These are phyloP conservation scores for Pelusios castaneus DNA, from an alignment of 2,113 vertebrate genomes.

Conservation along the genomic window DNA sequence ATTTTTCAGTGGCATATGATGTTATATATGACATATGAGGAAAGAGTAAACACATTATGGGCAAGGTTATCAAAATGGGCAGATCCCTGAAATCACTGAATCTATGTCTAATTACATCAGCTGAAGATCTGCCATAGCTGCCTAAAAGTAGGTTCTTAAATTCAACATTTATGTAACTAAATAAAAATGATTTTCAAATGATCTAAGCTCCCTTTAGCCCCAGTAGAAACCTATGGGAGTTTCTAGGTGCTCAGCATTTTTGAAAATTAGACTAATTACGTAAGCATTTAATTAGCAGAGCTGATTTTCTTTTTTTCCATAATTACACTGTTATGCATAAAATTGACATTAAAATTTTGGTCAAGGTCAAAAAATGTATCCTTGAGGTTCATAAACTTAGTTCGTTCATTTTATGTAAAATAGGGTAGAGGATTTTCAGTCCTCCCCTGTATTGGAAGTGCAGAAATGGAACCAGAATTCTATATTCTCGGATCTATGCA, in stretches of 20 bases:
- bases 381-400: not conserved
- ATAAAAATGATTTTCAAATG: not conserved
- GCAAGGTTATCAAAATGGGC: not conserved
- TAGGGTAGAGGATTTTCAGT: not conserved
- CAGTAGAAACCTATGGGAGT: not conserved
- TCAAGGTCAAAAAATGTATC: not conserved
- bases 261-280: not conserved
- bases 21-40: not conserved
- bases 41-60: not conserved
- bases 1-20: not conserved
- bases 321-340: not conserved
- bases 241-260: not conserved
- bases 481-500: not conserved
- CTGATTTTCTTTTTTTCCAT: not conserved
- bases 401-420: not conserved
- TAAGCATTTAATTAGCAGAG: rapidly evolving
- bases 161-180: not conserved
- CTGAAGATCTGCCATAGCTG: not conserved
- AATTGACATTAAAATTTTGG: not conserved
- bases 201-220: not conserved
- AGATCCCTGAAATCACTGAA: not conserved
- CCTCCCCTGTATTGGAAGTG: not conserved
- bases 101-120: not conserved
- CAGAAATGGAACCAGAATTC: not conserved
- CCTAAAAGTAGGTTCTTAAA: not conserved